Conservation (phyloP, 2,113 vertebrate genomes). For the Casuarius casuarius region DNA sequence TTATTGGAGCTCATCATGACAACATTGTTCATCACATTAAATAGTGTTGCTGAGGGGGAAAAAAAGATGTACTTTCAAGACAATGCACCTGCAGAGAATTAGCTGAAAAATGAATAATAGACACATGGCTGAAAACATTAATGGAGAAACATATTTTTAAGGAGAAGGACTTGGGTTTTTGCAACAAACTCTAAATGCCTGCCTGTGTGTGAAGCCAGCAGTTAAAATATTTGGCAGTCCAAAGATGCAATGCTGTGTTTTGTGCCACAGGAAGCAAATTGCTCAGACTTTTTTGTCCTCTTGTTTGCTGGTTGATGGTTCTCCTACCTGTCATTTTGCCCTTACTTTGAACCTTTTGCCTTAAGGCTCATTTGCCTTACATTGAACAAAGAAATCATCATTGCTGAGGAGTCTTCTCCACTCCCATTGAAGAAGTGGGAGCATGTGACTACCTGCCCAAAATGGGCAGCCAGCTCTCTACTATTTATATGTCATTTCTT, state of each 20-base stretch:
- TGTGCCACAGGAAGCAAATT: constrained; percentile 1
- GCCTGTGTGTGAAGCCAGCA: neutral
- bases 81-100: constrained; percentile 35
- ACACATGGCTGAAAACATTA: neutral
- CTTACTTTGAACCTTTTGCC: too few species aligned
- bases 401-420: neutral
- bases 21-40: constrained; percentile 49
- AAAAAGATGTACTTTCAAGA: constrained; percentile 24
- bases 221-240: constrained; percentile 19
- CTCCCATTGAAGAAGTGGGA: neutral
- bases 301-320: neutral
- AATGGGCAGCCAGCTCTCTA: neutral
- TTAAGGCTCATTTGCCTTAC: too few species aligned
- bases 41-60: neutral
- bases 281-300: neutral
- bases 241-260: neutral
- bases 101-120: constrained; percentile 12
- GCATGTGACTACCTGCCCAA: neutral
- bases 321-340: neutral
- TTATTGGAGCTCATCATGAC: constrained; percentile 44
- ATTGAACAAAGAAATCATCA: neutral
- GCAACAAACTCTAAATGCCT: neutral
- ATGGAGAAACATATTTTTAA: neutral
- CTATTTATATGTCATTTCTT: neutral
- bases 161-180: neutral